Percentiles rank a stretch among this genome's conserved stretches.
These are phyloP conservation scores for Pinna nobilis DNA, from an alignment of 1,140 invertebrate species.

Conservation along the genomic window DNA sequence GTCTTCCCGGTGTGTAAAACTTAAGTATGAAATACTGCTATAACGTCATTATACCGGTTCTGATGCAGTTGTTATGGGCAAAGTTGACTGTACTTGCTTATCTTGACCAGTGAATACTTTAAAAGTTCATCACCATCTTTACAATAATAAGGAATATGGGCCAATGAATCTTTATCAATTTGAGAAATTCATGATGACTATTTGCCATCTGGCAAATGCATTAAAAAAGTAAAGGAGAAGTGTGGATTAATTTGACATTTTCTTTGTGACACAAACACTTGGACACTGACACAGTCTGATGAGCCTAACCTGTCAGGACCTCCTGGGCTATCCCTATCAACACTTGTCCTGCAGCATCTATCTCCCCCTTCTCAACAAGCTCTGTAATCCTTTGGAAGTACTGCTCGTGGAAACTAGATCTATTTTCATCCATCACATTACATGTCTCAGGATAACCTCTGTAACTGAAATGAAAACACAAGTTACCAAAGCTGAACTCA, in stretches of 20 bases:
- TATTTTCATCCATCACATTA: conserved; percentile 11
- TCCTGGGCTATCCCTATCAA: conserved; percentile 13
- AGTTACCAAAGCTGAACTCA: too few species aligned
- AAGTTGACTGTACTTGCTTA: not conserved
- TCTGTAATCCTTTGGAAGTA: conserved; percentile 23
- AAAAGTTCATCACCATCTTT: not conserved
- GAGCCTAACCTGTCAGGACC: conserved; percentile 5
- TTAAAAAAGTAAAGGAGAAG: too few species aligned
- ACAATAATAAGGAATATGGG: not conserved
- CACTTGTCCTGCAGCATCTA: conserved; percentile 21
- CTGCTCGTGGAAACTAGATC: conserved; percentile 13
- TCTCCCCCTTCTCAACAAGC: conserved; percentile 7
- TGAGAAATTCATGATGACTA: not conserved
- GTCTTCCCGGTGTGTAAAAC: too few species aligned
- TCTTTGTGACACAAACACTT: not conserved
- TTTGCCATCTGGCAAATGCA: not conserved
- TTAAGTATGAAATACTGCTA: too few species aligned
- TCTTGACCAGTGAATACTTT: not conserved
- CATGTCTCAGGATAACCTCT: conserved; percentile 9
- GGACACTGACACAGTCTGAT: not conserved
- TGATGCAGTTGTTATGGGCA: not conserved
- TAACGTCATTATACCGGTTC: too few species aligned
- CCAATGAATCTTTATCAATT: not conserved
- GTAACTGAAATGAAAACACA: too few species aligned
- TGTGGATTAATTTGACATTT: not conserved